A percentile compares a stretch with the other conserved stretches of the same genome.
Conservation (phyloP, 2,113 vertebrate species). For the Plestiodon gilberti region DNA sequence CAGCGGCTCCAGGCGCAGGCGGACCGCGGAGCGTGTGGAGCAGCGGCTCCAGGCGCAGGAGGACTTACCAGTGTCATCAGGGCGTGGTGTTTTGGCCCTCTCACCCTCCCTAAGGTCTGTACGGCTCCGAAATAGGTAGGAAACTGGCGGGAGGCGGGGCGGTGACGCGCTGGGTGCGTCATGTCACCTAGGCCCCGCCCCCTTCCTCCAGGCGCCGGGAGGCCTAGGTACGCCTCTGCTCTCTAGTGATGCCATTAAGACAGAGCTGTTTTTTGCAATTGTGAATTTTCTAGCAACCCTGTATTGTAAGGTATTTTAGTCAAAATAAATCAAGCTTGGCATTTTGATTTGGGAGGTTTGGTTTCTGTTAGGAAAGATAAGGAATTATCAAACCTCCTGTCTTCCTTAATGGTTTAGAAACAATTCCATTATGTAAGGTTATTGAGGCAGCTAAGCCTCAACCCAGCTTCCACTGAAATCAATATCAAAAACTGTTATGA, state of each 20-base stretch:
- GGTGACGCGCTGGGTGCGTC: no score
- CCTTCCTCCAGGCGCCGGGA: no score
- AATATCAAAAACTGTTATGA: not conserved
- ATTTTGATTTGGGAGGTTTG: not conserved
- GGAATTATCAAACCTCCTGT: rapidly evolving
- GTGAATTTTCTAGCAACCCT: not conserved
- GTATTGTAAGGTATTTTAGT: rapidly evolving
- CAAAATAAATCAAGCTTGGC: not conserved
- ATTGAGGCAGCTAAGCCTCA: not conserved
- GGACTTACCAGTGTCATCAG: no score
- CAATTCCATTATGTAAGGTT: rapidly evolving
- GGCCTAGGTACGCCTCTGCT: no score
- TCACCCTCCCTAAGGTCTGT: no score
- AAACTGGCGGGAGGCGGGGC: no score
- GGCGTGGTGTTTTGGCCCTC: no score
- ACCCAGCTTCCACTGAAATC: not conserved
- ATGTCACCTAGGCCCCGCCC: no score
- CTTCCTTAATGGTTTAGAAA: not conserved
- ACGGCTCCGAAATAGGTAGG: no score
- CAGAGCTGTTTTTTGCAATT: not conserved
- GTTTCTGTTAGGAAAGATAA: not conserved
- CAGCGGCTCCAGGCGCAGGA: no score
- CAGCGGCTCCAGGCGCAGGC: no score
- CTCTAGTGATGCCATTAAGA: not conserved
- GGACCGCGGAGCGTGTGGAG: no score